Conservation (phyloP, 2,113 vertebrate genomes). For the Egretta garzetta region DNA sequence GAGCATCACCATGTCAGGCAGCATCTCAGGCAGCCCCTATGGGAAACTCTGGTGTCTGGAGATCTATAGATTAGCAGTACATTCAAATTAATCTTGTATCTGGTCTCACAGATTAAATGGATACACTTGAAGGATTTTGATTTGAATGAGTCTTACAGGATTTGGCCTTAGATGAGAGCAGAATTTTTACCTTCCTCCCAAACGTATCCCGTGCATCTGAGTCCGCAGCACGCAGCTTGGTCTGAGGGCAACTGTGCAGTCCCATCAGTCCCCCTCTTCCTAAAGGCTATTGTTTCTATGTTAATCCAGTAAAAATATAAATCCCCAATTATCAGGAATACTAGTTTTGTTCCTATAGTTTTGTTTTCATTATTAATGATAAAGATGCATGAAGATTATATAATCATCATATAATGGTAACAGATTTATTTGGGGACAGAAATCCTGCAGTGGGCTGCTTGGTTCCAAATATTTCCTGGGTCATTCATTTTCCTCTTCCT, state of each 20-base stretch:
- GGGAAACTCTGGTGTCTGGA: neutral
- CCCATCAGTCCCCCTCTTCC: neutral
- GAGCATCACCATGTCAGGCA: slow-evolving; percentile 21
- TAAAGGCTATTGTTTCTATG: neutral
- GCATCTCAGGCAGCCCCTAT: neutral
- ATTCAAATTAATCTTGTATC: slow-evolving; percentile 63
- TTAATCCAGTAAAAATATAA: neutral
- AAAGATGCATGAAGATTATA: neutral
- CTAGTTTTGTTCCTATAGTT: neutral
- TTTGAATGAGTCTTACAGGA: slow-evolving; percentile 55
- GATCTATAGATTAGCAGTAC: slow-evolving; percentile 54
- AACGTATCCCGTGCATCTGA: neutral
- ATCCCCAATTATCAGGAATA: neutral
- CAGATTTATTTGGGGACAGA: neutral
- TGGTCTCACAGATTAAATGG: slow-evolving; percentile 56
- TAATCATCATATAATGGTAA: neutral
- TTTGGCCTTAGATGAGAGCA: slow-evolving; percentile 47
- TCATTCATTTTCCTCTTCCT: neutral
- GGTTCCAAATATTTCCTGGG: neutral
- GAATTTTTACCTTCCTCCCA: slow-evolving; percentile 50
- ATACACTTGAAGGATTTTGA: slow-evolving; percentile 58
- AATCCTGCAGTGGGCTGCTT: neutral
- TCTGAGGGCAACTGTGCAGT: neutral
- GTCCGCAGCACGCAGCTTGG: neutral
- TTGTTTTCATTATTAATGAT: neutral